Evolutionary conservation across 2,888 invertebrate species (phyloP), one percentile per base, ranked within the genome.

Genomic region (Empis livida): DNA sequence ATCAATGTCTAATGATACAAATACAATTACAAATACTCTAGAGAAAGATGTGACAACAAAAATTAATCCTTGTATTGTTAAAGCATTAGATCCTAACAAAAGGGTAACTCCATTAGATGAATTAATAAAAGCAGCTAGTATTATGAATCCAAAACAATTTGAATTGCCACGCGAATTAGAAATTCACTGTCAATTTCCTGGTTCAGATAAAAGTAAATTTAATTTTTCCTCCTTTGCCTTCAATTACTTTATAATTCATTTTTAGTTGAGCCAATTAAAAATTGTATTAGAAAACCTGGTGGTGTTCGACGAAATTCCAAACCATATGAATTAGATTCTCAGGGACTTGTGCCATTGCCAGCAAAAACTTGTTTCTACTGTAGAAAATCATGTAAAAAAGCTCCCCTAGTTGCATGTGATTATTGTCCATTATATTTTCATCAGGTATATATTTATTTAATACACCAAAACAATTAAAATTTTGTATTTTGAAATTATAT

Each of bases 391-490:
- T 93, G 93, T 68, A 79, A 86, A 56, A 73, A 76, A 46, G 90
- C 86, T 1, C 86, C 92, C 1, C 73, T 96, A 55, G 73, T 96
- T 43, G 85, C 89, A 52, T 97, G 96, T 65, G 96, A 96, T 71
- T 96, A 87, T 70, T 97, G 97, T 64, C 83, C 91, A 0, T 70
- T 88, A 47, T 77, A 82, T 55, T 96, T 84, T 64, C 97, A 97
- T 67, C 78, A 88, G 67, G 68, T 69, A 51, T 13, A 32, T 32
- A 5, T n/a, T 13, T 35, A n/a, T 35, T 32, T 14, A 27, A 44
- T 10, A 14, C 15, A n/a, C n/a, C n/a, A 38, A 45, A 38, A 39
- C 27, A 32, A 39, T 30, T 30, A 30, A 39, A 10, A 32, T 13
- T 35, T 35, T 38, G 10, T 17, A 40, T 43, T 42, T 45, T 44